These are phyloP conservation scores for Fundulus diaphanus DNA, from an alignment of 2,797 vertebrate species.

Conservation along the genomic window DNA sequence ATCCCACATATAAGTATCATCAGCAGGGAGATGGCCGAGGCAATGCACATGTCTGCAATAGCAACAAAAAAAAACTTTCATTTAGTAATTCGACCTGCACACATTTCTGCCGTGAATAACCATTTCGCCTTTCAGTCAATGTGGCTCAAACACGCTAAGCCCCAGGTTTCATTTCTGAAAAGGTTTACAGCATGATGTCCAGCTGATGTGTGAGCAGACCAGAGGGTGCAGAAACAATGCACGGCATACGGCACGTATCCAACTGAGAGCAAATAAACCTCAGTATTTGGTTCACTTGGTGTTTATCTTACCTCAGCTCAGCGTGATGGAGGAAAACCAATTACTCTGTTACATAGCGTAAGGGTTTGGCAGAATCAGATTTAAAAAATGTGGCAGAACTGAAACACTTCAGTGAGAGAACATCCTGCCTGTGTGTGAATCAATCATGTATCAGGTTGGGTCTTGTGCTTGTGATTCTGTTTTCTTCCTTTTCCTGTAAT, in stretches of 20 bases:
- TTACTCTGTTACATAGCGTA: conserved; percentile 38
- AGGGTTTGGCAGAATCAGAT: not conserved
- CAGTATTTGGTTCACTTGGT: conserved; percentile 10
- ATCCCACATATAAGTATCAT: conserved; percentile 98
- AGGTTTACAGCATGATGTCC: conserved; percentile 14
- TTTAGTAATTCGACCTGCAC: not conserved
- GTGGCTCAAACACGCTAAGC: not conserved
- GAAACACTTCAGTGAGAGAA: not conserved
- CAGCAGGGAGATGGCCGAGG: conserved; percentile 93
- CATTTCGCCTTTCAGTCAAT: not conserved
- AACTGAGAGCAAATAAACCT: conserved; percentile 24
- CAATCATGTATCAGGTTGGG: too few species aligned
- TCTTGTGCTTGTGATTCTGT: too few species aligned
- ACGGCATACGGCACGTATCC: conserved; percentile 26
- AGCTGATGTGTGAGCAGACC: not conserved
- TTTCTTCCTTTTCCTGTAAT: too few species aligned
- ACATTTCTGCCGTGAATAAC: not conserved
- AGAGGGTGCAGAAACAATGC: conserved; percentile 8
- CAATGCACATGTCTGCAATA: conserved; percentile 93
- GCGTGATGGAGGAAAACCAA: conserved; percentile 27
- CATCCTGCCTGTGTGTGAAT: not conserved
- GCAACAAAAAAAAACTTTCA: not conserved
- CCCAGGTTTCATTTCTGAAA: not conserved
- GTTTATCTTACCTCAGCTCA: conserved; percentile 28
- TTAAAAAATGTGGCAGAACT: not conserved